These are phyloP conservation scores for Allygus modestus DNA, from an alignment of 2,888 invertebrate species.

Conservation along the genomic window DNA sequence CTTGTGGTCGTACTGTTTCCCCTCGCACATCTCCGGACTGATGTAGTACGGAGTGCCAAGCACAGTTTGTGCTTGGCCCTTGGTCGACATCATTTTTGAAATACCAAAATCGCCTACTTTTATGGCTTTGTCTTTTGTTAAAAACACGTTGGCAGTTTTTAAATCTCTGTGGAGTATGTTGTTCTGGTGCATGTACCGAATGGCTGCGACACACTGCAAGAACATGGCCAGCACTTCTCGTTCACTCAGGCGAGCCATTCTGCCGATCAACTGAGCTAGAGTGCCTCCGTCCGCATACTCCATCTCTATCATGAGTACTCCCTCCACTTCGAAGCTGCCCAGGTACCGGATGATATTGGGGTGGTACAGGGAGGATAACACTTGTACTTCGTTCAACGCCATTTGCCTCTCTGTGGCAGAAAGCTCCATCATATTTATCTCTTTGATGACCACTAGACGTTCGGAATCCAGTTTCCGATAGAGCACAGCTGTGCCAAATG, in stretches of 20 bases:
- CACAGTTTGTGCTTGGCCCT: constrained; percentile 82
- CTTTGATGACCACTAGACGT: constrained; percentile 84
- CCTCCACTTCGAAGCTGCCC: constrained; percentile 85
- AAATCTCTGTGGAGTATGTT: constrained; percentile 83
- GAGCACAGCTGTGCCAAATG: constrained; percentile 84
- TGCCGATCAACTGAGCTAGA: constrained; percentile 80
- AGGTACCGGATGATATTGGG: constrained; percentile 85
- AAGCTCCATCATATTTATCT: constrained; percentile 84
- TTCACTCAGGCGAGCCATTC: constrained; percentile 79
- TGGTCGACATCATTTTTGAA: constrained; percentile 84
- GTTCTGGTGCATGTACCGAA: constrained; percentile 84
- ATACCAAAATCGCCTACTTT: constrained; percentile 88
- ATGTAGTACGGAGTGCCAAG: constrained; percentile 87
- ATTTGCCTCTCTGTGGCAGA: constrained; percentile 81
- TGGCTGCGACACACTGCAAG: constrained; percentile 83
- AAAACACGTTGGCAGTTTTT: constrained; percentile 86
- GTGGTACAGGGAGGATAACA: constrained; percentile 84
- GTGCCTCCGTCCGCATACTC: constrained; percentile 88
- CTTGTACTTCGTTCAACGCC: constrained; percentile 84
- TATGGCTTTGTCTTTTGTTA: constrained; percentile 81
- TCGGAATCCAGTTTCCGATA: constrained; percentile 81
- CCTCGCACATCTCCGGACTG: constrained; percentile 88
- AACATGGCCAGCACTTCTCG: constrained; percentile 80
- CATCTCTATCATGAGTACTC: constrained; percentile 86
- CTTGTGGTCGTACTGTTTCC: constrained; percentile 85